phyloP scores from a whole-genome alignment of 2,113 vertebrate genomes.

The Grus americana region DNA sequence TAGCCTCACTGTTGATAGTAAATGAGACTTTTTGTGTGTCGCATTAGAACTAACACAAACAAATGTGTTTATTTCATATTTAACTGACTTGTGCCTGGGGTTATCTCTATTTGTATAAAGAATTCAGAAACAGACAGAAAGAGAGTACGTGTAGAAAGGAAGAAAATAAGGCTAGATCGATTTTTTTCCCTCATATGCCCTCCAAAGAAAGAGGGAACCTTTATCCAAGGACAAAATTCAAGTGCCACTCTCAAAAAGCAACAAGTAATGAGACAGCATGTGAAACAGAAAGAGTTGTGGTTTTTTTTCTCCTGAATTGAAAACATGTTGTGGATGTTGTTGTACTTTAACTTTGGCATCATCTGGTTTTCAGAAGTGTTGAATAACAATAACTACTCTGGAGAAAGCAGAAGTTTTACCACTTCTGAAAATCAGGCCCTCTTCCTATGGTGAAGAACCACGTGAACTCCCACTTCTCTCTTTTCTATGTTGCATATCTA shows the following conservation, averaged over 20 bases:
- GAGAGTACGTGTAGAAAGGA: conserved; percentile 39
- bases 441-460: neutral
- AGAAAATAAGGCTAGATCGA: conserved; percentile 59
- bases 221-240: conserved; percentile 57
- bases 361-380: conserved; percentile 52
- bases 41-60: conserved; percentile 61
- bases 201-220: conserved; percentile 30
- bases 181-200: conserved; percentile 15
- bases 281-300: conserved; percentile 2
- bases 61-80: conserved; percentile 69
- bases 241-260: conserved; percentile 38
- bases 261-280: conserved; percentile 23
- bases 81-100: conserved; percentile 69
- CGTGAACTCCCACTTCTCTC: neutral
- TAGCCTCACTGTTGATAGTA: conserved; percentile 72
- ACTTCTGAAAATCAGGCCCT: conserved; percentile 47
- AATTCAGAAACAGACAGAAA: conserved; percentile 51
- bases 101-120: conserved; percentile 68
- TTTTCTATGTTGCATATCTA: conserved; percentile 61
- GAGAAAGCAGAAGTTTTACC: neutral
- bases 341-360: conserved; percentile 26
- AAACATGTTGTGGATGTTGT: neutral
- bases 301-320: neutral
- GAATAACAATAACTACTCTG: neutral
- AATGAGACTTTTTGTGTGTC: conserved; percentile 77